Evolutionary conservation across 2,113 vertebrate genomes (phyloP), one percentile per base, ranked within the genome.

Genomic region (Perca flavescens): DNA sequence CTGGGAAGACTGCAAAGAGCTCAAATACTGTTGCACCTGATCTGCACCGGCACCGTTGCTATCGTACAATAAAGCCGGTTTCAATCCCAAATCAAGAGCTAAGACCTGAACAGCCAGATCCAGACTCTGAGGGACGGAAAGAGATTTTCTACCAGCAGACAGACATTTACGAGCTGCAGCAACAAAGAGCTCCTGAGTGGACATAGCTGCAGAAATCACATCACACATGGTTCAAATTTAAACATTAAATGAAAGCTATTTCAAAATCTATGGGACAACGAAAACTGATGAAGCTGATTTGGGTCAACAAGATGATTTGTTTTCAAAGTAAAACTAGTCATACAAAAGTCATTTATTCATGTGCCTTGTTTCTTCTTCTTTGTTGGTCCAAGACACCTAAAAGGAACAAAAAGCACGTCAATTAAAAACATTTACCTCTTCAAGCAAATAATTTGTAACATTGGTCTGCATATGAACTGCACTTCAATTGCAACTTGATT

Each of bases 61-160:
- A 28, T 99, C 98, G 17, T 97, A 98, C 0, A 99, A 90, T 52
- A 98, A 62, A 31, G 97, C 93, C 1, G 97, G 96, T 91, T 99
- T 99, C 85, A 98, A 74, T 2, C 96, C 96, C 53, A 89, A 75
- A 84, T 96, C 94, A 47, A 98, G 96, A 52, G 96, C 96, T 36
- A 94, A 88, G 50, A 97, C 91, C 75, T 97, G 96, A 78, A 91
- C 94, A 12, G 96, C 96, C 2, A 98, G 79, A 21, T 96, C 95
- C 79, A 97, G 89, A 84, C 96, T 95, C 14, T 79, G 63, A n/a
- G 90, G 47, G 15, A 21, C 50, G 0, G 95, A 91, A 1, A 95
- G 92, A 58, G 78, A 62, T 75, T 92, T 95, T 63, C 82, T 96
- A 34, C 93, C 89, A 17, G 66, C 9, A 11, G 92, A 87, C 73